Base-by-base conservation (phyloP, 2,797 vertebrate species). In the Muraenolepis orangiensis region DNA sequence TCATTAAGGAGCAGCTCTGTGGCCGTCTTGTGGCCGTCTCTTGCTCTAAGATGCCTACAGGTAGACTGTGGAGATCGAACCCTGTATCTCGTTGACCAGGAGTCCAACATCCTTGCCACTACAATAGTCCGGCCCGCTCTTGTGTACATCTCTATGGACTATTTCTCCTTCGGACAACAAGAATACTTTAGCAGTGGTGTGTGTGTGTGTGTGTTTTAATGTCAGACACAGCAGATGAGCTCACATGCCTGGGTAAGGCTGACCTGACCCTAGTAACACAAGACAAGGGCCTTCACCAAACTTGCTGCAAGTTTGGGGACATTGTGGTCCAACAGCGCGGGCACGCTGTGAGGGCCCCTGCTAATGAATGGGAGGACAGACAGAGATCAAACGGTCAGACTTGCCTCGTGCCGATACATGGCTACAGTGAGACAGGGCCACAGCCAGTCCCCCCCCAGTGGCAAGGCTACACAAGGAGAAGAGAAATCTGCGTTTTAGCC, bases 251-350 rank as follows among this genome's bases (percentile, higher is more conserved):
- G 0, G 0, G 78, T 18, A 67, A 78, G 78, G 23, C 80, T 72
- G 78, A 75, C 78, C 74, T 80, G 66, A 66, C 85, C 86, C 79
- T 82, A 81, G 0, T 0, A 51, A 90, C 88, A 0, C 95, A 93
- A 89, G 91, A 72, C 92, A 96, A 95, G 95, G 95, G 86, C 95
- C 95, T 96, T 97, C 96, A 96, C 96, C 96, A 98, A 97, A 98
- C 96, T 97, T 98, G 96, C 95, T 97, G 81, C 94, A 98, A 98
- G 96, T 98, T 97, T 98, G 96, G 96, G 96, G 96, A 98, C 92
- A 93, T 78, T 91, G 91, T 90, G 89, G 95, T 97, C 96, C 96
- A 98, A 98, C 96, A 97, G 96, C 94, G 80, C 91, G 90, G n/a
- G n/a, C 88, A 88, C 91, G 95, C 96, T 97, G 96, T 97, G 97